These are phyloP conservation scores for Pachliopta kotzebuea DNA, from an alignment of 2,888 invertebrate genomes.

Conservation along the genomic window DNA sequence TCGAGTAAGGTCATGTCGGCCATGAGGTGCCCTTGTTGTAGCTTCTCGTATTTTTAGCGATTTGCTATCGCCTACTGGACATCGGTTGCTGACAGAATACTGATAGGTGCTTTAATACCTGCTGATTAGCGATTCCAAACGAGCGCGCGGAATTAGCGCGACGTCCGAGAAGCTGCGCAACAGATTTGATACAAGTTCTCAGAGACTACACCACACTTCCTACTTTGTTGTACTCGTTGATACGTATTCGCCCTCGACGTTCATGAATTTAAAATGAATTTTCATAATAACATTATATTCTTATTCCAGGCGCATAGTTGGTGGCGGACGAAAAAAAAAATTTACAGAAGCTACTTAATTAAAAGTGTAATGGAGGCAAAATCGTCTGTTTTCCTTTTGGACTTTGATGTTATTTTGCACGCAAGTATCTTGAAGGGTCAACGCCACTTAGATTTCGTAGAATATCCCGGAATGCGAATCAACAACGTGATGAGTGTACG, in stretches of 20 bases:
- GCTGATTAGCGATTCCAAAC: conserved; percentile 65
- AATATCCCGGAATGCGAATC: conserved; percentile 42
- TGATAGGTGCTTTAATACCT: conserved; percentile 50
- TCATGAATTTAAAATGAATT: conserved; percentile 43
- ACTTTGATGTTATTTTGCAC: conserved; percentile 42
- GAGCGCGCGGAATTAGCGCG: conserved; percentile 73
- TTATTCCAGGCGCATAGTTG: conserved; percentile 39
- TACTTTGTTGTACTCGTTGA: conserved; percentile 32
- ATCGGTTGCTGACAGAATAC: conserved; percentile 58
- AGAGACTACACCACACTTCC: conserved; percentile 43
- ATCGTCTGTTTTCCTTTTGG: conserved; percentile 46
- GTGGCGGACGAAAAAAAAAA: conserved; percentile 16
- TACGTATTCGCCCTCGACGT: conserved; percentile 32
- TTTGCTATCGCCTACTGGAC: conserved; percentile 56
- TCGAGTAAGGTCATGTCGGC: conserved; percentile 63
- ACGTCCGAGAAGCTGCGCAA: conserved; percentile 62
- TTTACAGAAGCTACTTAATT: conserved; percentile 38
- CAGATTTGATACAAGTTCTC: conserved; percentile 11
- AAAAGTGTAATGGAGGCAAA: conserved; percentile 39
- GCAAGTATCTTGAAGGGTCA: conserved; percentile 40
- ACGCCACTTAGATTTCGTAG: conserved; percentile 43
- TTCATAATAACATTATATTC: conserved; percentile 35
- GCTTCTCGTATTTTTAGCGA: conserved; percentile 73
- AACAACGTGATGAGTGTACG: conserved; percentile 34
- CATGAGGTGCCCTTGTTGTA: conserved; percentile 67